Evolutionary conservation across 2,888 invertebrate genomes (phyloP).

Genomic region (Cephalotes varians): DNA sequence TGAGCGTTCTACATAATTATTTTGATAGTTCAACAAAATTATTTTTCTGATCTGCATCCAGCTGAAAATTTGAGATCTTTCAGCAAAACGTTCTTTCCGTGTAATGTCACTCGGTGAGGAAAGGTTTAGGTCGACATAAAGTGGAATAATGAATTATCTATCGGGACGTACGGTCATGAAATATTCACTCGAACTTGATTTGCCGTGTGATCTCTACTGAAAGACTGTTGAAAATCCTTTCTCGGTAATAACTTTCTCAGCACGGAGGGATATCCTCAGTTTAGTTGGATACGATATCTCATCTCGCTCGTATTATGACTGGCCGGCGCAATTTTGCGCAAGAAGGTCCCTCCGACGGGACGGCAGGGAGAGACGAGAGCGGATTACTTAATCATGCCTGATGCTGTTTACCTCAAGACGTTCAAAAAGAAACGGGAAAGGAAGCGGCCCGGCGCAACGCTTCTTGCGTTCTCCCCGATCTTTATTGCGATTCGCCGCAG

Average conservation of each 20-base stretch:
- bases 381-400: conserved; percentile 68
- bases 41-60: too few species aligned
- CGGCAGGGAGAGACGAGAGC: conserved; percentile 44
- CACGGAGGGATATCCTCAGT: not conserved
- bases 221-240: not conserved
- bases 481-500: conserved; percentile 43
- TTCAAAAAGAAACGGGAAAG: conserved; percentile 40
- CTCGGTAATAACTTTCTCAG: not conserved
- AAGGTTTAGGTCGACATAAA: too few species aligned
- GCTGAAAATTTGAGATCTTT: too few species aligned
- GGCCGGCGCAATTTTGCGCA: conserved; percentile 68
- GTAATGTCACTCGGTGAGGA: not conserved
- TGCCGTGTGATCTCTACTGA: not conserved
- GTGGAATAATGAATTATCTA: conserved; percentile 2
- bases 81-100: too few species aligned
- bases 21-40: too few species aligned
- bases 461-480: conserved; percentile 48
- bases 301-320: conserved; percentile 66
- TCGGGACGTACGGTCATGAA: not conserved
- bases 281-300: conserved; percentile 68
- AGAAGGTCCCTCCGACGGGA: conserved; percentile 46
- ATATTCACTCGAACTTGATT: conserved; percentile 17
- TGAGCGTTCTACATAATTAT: too few species aligned
- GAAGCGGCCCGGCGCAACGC: not conserved
- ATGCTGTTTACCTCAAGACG: conserved; percentile 62